Evolutionary conservation across 2,113 vertebrate genomes (phyloP).

Genomic region (Rissa tridactyla): DNA sequence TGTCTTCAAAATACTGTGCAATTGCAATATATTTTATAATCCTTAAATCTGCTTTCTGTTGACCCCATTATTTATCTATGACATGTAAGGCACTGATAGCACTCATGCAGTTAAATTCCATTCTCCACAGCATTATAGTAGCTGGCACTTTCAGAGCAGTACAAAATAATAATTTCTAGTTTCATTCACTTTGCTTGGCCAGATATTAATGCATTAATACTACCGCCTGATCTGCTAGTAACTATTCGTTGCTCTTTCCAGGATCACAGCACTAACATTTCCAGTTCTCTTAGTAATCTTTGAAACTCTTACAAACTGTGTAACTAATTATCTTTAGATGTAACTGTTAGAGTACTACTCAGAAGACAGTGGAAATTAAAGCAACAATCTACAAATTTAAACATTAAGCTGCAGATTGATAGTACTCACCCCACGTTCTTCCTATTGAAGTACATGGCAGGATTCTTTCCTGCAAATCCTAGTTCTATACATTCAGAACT

Average conservation of each 20-base stretch:
- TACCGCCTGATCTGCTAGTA: conserved; percentile 1
- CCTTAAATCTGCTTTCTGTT: conserved; percentile 26
- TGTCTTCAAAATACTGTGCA: conserved; percentile 28
- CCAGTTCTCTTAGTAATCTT: background rate
- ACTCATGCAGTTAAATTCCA: conserved; percentile 54
- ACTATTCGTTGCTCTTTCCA: background rate
- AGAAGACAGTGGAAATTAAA: background rate
- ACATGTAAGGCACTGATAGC: conserved; percentile 1
- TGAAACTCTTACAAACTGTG: background rate
- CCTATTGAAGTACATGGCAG: background rate
- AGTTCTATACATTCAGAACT: background rate
- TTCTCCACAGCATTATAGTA: conserved; percentile 37
- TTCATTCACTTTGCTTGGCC: conserved; percentile 35
- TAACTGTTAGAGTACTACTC: background rate
- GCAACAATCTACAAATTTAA: background rate
- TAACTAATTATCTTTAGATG: background rate
- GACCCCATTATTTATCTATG: conserved; percentile 50
- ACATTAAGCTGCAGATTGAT: background rate
- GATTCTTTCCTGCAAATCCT: background rate
- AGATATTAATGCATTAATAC: conserved; percentile 41
- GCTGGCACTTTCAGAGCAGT: conserved; percentile 1
- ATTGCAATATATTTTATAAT: conserved; percentile 26
- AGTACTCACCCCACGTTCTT: background rate
- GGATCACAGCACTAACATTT: background rate
- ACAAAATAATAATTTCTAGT: conserved; percentile 48